Conservation (phyloP, 2,888 invertebrate genomes). For the Leucophenga montana region DNA sequence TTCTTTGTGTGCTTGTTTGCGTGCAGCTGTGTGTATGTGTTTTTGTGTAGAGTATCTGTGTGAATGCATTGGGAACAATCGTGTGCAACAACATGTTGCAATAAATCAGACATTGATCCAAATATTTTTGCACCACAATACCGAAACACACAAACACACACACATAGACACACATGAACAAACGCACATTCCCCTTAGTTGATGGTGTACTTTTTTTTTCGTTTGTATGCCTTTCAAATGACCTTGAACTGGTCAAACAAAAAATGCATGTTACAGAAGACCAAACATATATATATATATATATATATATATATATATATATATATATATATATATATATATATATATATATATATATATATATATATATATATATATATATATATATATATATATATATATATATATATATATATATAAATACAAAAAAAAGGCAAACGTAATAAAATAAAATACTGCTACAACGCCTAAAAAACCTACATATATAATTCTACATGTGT, state of each 20-base stretch:
- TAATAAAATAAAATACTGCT: constrained; percentile 9
- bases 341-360: constrained; percentile 29
- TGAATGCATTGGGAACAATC: constrained; percentile 57
- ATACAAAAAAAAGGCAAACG: constrained; percentile 34
- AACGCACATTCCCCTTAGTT: constrained; percentile 45
- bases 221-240: constrained; percentile 43
- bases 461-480: background rate
- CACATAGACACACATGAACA: constrained; percentile 37
- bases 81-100: constrained; percentile 63
- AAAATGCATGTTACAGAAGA: constrained; percentile 48
- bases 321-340: constrained; percentile 29
- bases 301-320: constrained; percentile 29
- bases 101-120: constrained; percentile 71
- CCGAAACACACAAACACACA: constrained; percentile 28
- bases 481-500: constrained; percentile 17
- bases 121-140: constrained; percentile 50
- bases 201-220: constrained; percentile 38
- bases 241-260: constrained; percentile 64
- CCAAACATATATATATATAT: constrained; percentile 12
- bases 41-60: background rate
- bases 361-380: constrained; percentile 29
- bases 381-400: constrained; percentile 29
- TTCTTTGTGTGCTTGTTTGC: background rate
- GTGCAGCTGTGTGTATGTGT: background rate
- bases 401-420: constrained; percentile 20